These are phyloP conservation scores for Diabrotica balteata DNA, from an alignment of 2,888 invertebrate genomes.

Conservation along the genomic window DNA sequence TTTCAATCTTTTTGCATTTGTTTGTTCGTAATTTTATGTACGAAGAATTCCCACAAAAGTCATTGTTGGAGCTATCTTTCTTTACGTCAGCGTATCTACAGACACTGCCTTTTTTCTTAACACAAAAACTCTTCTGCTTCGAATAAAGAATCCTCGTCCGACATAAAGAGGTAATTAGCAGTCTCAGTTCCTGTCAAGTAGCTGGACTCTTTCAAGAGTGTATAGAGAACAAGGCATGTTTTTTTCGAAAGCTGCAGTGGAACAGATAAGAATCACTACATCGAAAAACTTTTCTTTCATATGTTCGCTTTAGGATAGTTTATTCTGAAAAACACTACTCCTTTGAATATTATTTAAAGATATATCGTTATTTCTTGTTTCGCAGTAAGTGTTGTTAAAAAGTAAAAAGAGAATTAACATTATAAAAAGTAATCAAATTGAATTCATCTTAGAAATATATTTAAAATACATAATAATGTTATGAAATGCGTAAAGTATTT, in stretches of 20 bases:
- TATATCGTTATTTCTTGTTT: not conserved
- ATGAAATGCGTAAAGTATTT: too few species aligned
- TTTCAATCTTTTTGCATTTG: too few species aligned
- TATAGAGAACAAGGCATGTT: slow-evolving; percentile 45
- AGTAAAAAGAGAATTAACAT: too few species aligned
- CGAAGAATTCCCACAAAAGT: too few species aligned
- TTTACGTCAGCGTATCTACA: slow-evolving; percentile 5
- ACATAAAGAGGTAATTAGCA: slow-evolving; percentile 58
- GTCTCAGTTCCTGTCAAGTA: slow-evolving; percentile 57
- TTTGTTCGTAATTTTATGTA: too few species aligned
- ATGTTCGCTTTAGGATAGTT: slow-evolving; percentile 23
- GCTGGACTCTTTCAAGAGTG: slow-evolving; percentile 51
- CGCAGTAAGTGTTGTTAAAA: not conserved
- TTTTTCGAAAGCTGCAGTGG: slow-evolving; percentile 45
- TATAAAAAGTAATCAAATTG: too few species aligned
- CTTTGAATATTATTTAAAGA: not conserved
- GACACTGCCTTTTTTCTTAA: slow-evolving; percentile 17
- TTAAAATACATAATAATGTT: too few species aligned
- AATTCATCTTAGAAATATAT: too few species aligned
- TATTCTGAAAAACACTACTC: slow-evolving; percentile 16
- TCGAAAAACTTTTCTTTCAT: slow-evolving; percentile 39
- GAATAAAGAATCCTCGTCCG: slow-evolving; percentile 53
- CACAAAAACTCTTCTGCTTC: slow-evolving; percentile 49
- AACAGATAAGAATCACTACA: slow-evolving; percentile 49
- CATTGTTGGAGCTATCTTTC: too few species aligned